Evolutionary conservation across 2,797 vertebrate genomes (phyloP), one percentile per base, ranked within the genome.

Genomic region (Macroramphosus scolopax): DNA sequence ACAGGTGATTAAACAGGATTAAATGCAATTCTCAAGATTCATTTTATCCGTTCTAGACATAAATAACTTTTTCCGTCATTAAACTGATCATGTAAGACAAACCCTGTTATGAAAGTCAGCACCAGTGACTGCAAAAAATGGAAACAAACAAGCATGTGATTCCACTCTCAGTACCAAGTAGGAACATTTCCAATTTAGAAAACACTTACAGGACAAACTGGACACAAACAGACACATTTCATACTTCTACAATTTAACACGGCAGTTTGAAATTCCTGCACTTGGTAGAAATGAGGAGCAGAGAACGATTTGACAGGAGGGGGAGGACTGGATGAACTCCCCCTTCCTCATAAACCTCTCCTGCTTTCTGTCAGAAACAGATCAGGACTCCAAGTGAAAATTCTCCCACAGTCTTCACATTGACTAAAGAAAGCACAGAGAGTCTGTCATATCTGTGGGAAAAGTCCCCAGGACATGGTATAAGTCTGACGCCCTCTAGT

Each of bases 401-500:
- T 31, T 18, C 17, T 35, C 11, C 14, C 41, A 8, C 42, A 50
- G 40, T 33, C 15, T 26, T 47, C 31, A 28, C 37, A 35, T 20
- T 1, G n/a, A 24, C 15, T 14, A 31, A 8, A 52, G 17, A 50
- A 34, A 40, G n/a, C 30, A 48, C 37, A 49, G 10, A 43, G 3
- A 17, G 28, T 46, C 8, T 45, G n/a, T n/a, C n/a, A n/a, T n/a
- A n/a, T n/a, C n/a, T n/a, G n/a, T n/a, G n/a, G n/a, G n/a, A n/a
- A 44, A 55, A 39, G 16, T 14, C 26, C 20, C 11, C 5, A 20
- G 15, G 2, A 17, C 10, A 3, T 43, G 39, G 32, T 47, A 22
- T 32, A 24, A 4, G 25, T 25, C 24, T 37, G 50, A 6, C 17
- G 18, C 72, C 79, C 65, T 60, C 77, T 77, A 40, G 58, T 73